phyloP scores from a whole-genome alignment of 2,113 vertebrate genomes.

The Urocitellus parryii region DNA sequence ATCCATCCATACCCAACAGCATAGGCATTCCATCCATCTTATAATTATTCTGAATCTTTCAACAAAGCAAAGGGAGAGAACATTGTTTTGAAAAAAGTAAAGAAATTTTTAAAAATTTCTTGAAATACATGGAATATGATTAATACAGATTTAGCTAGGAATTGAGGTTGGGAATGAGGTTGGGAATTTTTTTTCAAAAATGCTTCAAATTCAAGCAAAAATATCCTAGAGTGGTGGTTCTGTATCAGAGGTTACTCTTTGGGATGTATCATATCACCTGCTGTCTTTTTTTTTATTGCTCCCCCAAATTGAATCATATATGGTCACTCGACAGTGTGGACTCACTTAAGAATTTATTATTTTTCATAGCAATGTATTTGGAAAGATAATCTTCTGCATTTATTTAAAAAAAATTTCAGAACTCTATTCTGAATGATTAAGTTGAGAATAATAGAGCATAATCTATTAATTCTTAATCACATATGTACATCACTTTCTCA shows the following conservation, averaged over 20 bases:
- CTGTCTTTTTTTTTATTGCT: not conserved
- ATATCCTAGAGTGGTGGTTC: not conserved
- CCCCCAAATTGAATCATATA: not conserved
- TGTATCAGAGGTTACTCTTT: not conserved
- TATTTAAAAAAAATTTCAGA: not conserved
- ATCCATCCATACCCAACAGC: not conserved
- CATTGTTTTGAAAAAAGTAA: not conserved
- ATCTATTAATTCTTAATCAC: not conserved
- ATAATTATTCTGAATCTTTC: not conserved
- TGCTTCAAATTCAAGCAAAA: not conserved
- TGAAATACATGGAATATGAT: not conserved
- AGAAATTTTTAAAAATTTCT: not conserved
- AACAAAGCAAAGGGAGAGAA: not conserved
- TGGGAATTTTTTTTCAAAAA: not conserved
- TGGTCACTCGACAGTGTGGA: not conserved
- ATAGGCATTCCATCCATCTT: not conserved
- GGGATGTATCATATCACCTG: not conserved
- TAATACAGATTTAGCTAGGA: not conserved
- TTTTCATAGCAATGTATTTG: not conserved
- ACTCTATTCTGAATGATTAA: not conserved
- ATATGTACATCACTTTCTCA: not conserved
- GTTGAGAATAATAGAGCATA: not conserved
- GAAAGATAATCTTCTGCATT: not conserved
- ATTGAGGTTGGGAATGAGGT: not conserved
- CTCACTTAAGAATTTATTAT: not conserved